Evolutionary conservation across 2,888 invertebrate genomes (phyloP).

Genomic region (Girardia tigrina): DNA sequence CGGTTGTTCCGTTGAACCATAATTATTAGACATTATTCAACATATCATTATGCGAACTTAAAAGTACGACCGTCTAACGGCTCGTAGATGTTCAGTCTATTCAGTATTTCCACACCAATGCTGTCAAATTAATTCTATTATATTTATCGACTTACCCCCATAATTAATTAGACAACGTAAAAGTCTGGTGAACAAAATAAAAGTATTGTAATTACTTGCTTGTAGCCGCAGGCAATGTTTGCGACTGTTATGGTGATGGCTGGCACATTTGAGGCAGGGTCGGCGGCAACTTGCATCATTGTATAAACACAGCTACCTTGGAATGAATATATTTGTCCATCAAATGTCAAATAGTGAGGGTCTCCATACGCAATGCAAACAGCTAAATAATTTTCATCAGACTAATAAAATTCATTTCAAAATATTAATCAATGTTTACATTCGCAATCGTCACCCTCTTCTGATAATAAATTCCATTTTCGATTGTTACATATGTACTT

Average conservation of each 20-base stretch:
- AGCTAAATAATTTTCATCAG: constrained; percentile 55
- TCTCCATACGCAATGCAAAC: constrained; percentile 76
- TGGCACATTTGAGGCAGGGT: background rate
- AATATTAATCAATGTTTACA: constrained; percentile 27
- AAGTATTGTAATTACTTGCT: too few relatives aligned
- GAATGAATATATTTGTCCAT: constrained; percentile 68
- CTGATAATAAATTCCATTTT: constrained; percentile 27
- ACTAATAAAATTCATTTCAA: too few relatives aligned
- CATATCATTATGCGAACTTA: too few relatives aligned
- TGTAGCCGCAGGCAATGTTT: constrained; percentile 70
- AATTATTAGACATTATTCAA: too few relatives aligned
- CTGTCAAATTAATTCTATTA: too few relatives aligned
- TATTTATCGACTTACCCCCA: too few relatives aligned
- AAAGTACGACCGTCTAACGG: too few relatives aligned
- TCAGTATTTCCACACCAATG: too few relatives aligned
- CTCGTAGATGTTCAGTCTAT: too few relatives aligned
- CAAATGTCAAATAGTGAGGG: constrained; percentile 74
- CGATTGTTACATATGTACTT: constrained; percentile 24
- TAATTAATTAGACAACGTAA: too few relatives aligned
- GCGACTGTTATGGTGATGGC: constrained; percentile 61
- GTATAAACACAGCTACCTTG: constrained; percentile 77
- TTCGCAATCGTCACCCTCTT: constrained; percentile 32
- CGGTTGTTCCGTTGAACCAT: too few relatives aligned
- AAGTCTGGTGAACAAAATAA: too few relatives aligned
- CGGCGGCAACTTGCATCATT: constrained; percentile 52